Evolutionary conservation across 2,888 invertebrate genomes (phyloP).

Genomic region (Tinea semifulvella): DNA sequence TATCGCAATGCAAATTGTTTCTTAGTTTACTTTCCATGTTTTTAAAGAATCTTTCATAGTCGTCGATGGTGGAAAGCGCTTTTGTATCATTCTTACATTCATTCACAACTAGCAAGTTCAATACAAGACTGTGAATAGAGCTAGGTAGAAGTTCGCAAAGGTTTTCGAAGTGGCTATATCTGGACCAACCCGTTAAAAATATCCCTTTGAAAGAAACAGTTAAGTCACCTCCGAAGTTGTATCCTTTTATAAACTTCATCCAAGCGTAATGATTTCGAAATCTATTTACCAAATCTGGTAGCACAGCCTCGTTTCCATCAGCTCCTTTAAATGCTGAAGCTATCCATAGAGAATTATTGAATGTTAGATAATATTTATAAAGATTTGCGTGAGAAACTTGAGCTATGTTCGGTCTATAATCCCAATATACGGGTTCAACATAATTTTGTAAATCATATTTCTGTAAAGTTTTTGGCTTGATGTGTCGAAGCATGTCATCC

Average conservation of each 20-base stretch:
- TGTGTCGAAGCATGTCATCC: constrained; percentile 81
- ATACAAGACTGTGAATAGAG: constrained; percentile 69
- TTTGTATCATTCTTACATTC: constrained; percentile 27
- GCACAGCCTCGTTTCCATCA: constrained; percentile 56
- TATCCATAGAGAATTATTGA: constrained; percentile 74
- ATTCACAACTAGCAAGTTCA: constrained; percentile 61
- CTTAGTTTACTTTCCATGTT: background rate
- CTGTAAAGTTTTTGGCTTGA: constrained; percentile 51
- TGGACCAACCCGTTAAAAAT: constrained; percentile 76
- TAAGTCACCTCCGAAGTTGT: constrained; percentile 38
- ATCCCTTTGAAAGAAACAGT: constrained; percentile 11
- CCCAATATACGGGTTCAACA: constrained; percentile 77
- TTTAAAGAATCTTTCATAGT: constrained; percentile 4
- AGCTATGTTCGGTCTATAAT: constrained; percentile 52
- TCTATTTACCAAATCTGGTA: constrained; percentile 69
- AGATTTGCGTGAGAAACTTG: constrained; percentile 31
- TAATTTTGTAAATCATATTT: constrained; percentile 48
- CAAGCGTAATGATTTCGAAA: constrained; percentile 77
- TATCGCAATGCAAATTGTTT: background rate
- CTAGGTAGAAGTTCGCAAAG: constrained; percentile 72
- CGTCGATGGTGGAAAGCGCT: background rate
- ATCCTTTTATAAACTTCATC: constrained; percentile 66
- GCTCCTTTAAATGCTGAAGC: constrained; percentile 89
- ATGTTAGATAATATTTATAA: constrained; percentile 42
- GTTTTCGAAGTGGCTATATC: constrained; percentile 73